Percentiles rank a stretch among this genome's conserved stretches.
Conservation (phyloP, 2,888 invertebrate species). For the Congeria kusceri region DNA sequence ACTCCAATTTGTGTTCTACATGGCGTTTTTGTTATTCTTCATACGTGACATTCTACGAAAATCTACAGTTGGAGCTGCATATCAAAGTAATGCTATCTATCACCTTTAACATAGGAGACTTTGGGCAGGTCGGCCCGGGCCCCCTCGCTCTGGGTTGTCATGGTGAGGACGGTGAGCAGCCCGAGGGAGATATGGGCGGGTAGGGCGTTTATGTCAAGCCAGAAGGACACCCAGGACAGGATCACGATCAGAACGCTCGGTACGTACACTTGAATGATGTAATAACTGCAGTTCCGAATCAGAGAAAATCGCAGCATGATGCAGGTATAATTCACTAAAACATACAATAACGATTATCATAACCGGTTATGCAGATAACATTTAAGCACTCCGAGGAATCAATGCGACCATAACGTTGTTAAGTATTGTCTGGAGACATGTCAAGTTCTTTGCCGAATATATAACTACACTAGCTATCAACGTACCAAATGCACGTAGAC, state of each 20-base stretch:
- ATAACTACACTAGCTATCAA: too few relatives aligned
- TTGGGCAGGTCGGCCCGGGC: slow-evolving; percentile 73
- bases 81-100: too few relatives aligned
- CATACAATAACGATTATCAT: not conserved
- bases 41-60: too few relatives aligned
- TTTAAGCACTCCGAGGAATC: too few relatives aligned
- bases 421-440: too few relatives aligned
- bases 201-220: slow-evolving; percentile 1
- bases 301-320: slow-evolving; percentile 34
- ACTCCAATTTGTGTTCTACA: too few relatives aligned
- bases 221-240: slow-evolving; percentile 89
- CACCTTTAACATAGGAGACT: slow-evolving; percentile 77
- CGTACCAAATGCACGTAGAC: too few relatives aligned
- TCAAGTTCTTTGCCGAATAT: too few relatives aligned
- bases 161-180: slow-evolving; percentile 74
- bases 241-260: slow-evolving; percentile 87
- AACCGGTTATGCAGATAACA: too few relatives aligned
- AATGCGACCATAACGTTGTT: too few relatives aligned
- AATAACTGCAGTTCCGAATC: slow-evolving; percentile 91
- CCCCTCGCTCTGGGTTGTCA: slow-evolving; percentile 80
- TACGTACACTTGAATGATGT: slow-evolving; percentile 87
- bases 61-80: too few relatives aligned
- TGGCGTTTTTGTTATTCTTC: too few relatives aligned
- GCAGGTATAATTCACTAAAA: slow-evolving; percentile 56
- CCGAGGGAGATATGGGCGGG: slow-evolving; percentile 2